Percentiles rank a stretch among this genome's conserved stretches.
Conservation (phyloP, 2,797 vertebrate species). For the Alcedo quadribrachys region DNA sequence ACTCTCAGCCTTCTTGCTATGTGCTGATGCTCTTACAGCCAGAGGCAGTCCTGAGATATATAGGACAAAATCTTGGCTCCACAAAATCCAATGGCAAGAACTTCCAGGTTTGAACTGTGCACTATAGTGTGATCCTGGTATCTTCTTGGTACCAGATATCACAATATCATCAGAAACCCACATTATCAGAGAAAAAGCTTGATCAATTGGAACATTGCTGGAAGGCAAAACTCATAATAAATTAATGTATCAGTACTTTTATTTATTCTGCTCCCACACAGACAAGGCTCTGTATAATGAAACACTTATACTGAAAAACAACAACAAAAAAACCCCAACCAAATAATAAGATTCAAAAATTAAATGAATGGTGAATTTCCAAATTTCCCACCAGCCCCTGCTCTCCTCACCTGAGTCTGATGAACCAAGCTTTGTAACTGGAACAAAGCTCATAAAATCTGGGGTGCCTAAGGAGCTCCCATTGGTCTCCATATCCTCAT, state of each 20-base stretch:
- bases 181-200: background rate
- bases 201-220: background rate
- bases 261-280: background rate
- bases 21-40: background rate
- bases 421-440: background rate
- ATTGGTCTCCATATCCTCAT: background rate
- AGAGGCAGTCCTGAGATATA: background rate
- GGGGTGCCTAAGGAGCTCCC: background rate
- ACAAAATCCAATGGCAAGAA: background rate
- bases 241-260: background rate
- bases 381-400: background rate
- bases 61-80: background rate
- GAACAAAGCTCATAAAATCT: background rate
- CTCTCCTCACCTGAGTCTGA: background rate
- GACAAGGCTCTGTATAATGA: background rate
- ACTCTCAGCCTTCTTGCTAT: background rate
- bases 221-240: background rate
- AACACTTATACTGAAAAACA: background rate
- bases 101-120: background rate
- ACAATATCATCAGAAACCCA: background rate
- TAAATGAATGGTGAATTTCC: background rate
- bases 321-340: background rate
- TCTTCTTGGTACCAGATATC: background rate
- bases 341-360: background rate
- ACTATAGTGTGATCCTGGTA: fast-evolving